These are phyloP conservation scores for Mustela nigripes DNA, from an alignment of 2,113 vertebrate species.

Conservation along the genomic window DNA sequence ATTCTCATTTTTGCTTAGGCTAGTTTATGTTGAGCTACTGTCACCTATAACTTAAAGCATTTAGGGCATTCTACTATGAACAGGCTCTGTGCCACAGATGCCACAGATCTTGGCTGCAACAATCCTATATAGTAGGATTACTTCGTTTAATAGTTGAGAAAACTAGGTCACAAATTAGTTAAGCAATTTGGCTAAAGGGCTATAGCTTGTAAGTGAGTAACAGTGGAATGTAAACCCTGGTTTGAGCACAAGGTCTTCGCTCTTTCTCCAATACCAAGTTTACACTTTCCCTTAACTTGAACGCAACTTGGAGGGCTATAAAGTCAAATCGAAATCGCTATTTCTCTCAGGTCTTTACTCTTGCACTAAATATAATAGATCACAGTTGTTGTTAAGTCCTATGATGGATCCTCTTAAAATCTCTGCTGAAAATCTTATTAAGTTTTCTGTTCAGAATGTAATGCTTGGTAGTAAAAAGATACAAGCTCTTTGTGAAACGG, in stretches of 20 bases:
- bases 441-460: conserved; percentile 69
- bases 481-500: conserved; percentile 70
- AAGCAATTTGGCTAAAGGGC: not conserved
- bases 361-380: conserved; percentile 76
- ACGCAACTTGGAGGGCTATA: conserved; percentile 54
- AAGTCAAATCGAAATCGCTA: conserved; percentile 70
- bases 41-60: not conserved
- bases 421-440: conserved; percentile 75
- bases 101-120: not conserved
- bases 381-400: conserved; percentile 67
- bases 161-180: not conserved
- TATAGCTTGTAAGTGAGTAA: not conserved
- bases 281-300: conserved; percentile 72
- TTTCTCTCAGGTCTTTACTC: conserved; percentile 69
- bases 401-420: conserved; percentile 74
- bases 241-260: not conserved
- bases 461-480: conserved; percentile 70
- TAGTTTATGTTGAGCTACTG: not conserved
- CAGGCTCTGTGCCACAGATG: not conserved
- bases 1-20: not conserved
- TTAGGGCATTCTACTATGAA: not conserved
- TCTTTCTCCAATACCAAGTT: conserved; percentile 18
- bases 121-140: not conserved
- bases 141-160: not conserved
- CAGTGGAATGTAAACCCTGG: not conserved